Evolutionary conservation across 2,888 invertebrate genomes (phyloP), one percentile per base, ranked within the genome.

Genomic region (Creontiades dilutus): DNA sequence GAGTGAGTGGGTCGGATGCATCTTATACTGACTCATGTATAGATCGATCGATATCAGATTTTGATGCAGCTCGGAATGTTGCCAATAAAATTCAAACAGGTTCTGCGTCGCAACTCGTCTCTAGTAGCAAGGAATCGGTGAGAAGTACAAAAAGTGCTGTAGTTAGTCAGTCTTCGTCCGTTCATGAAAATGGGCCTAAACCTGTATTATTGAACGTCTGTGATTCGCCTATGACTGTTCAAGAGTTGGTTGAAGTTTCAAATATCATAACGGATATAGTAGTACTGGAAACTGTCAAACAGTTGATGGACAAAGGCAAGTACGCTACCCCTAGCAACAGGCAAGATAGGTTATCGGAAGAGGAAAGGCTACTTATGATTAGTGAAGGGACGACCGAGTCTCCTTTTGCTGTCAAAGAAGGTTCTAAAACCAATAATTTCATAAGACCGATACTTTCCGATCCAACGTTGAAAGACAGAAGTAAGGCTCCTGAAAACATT

Each of bases 221-320:
- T 23, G 68, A 78, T 28, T 28, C 61, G 5, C 61, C 55, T 0
- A 23, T 88, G 78, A 52, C 88, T 23, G 23, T 88, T 7, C 88
- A 55, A 9, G 78, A 88, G 28, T n/a, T 88, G 19, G 78, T 88
- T 13, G 88, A 88, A 52, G 16, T 80, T 9, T 76, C 88, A 27
- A 55, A 23, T 27, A 48, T 52, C 78, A 48, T 88, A 9, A 78
- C 88, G 2, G 88, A 88, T 27, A 28, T 88, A 13, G 37, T 88
- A 14, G 80, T 88, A 16, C n/a, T 88, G 28, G 88, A 88, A 55
- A 80, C 19, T 7, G 80, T 88, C n/a, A 88, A 88, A 0, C 78
- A 55, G 16, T 12, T 88, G 76, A 55, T 78, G 55, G 78, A 55
- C 0, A 52, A n/a, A 7, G 55, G 55, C 13, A 76, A 52, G 13